phyloP scores from a whole-genome alignment of 37 sponge, comb jelly and placozoan species.

The Oopsacas minuta region DNA sequence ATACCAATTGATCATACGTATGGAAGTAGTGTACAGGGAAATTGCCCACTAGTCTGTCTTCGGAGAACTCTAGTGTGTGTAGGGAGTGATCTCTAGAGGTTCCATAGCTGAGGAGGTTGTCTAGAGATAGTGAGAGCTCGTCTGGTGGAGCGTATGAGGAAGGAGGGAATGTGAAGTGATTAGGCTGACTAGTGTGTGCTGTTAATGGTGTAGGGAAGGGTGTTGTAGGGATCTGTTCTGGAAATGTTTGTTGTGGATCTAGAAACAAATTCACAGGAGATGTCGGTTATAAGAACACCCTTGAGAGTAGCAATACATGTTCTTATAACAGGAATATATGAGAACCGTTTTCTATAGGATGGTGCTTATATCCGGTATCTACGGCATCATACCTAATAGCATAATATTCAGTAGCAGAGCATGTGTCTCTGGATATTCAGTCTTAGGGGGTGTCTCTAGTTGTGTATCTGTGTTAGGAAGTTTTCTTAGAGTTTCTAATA shows the following conservation, averaged over 20 bases:
- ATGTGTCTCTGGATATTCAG: background rate
- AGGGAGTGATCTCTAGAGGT: background rate
- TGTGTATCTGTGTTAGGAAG: too few relatives aligned
- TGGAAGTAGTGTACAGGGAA: background rate
- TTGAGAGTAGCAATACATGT: too few relatives aligned
- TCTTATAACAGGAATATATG: too few relatives aligned
- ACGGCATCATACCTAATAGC: background rate
- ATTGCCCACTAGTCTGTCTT: background rate
- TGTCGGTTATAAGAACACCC: too few relatives aligned
- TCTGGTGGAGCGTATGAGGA: background rate
- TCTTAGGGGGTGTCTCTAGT: too few relatives aligned
- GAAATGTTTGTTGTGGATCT: background rate
- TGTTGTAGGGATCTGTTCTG: background rate
- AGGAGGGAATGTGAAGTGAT: conserved; percentile 3
- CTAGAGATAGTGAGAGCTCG: background rate
- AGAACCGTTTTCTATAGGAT: too few relatives aligned
- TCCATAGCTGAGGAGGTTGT: background rate
- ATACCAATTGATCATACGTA: background rate
- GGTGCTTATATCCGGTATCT: too few relatives aligned
- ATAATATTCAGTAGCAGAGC: background rate
- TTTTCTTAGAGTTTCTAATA: too few relatives aligned
- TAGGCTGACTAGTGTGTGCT: background rate
- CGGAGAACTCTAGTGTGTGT: background rate
- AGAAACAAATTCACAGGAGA: background rate
- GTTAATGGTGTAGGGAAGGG: background rate